A percentile compares a stretch with the other conserved stretches of the same genome.
phyloP scores from a whole-genome alignment of 92 coral and sea anemone species.

The Anthopleura xanthogrammica region DNA sequence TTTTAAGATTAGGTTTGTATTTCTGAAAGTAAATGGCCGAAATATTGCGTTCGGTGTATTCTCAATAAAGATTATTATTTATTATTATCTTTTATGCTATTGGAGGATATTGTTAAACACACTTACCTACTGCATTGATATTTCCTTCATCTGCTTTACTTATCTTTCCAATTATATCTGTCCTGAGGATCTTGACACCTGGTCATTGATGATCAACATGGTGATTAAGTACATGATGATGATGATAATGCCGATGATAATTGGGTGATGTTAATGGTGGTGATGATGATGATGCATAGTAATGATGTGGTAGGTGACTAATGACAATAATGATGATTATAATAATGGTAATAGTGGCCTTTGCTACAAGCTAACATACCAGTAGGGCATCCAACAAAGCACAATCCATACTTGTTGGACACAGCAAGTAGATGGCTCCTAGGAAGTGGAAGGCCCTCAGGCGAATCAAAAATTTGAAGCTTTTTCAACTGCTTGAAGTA shows the following conservation, averaged over 20 bases:
- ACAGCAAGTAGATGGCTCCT: slow-evolving; percentile 67
- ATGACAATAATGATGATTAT: background rate
- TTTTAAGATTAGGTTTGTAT: no score
- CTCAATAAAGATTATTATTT: no score
- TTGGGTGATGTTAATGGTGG: no score
- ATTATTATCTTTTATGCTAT: no score
- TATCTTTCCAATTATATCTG: slow-evolving; percentile 8
- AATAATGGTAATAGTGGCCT: background rate
- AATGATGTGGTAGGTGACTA: no score
- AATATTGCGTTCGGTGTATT: no score
- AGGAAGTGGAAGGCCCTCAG: slow-evolving; percentile 57
- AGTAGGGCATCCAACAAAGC: slow-evolving; percentile 81
- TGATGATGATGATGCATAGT: no score
- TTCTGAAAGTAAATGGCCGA: no score
- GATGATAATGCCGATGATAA: no score
- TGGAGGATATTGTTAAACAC: no score
- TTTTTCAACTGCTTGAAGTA: slow-evolving; percentile 87
- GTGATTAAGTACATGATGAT: background rate
- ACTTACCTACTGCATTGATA: slow-evolving; percentile 18
- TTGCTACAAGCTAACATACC: slow-evolving; percentile 50
- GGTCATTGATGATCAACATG: background rate
- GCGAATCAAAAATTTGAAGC: slow-evolving; percentile 73
- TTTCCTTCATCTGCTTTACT: background rate
- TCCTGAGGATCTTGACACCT: slow-evolving; percentile 20
- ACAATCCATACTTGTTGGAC: slow-evolving; percentile 73